Conservation (phyloP, 2,113 vertebrate genomes). For the Spea bombifrons region DNA sequence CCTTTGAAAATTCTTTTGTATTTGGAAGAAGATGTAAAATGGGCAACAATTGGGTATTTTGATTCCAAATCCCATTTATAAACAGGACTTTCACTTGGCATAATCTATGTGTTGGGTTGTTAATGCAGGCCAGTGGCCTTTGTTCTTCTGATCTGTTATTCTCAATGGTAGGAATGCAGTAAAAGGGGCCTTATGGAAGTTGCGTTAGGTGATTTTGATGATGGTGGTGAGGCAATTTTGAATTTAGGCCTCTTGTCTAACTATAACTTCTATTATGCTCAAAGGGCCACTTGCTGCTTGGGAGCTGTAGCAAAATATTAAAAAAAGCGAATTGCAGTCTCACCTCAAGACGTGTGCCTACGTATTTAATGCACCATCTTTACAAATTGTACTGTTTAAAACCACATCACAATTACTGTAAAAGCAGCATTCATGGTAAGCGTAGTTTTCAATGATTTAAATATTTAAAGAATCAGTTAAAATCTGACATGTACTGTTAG, state of each 20-base stretch:
- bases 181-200: neutral
- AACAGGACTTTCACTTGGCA: slow-evolving; percentile 20
- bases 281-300: neutral
- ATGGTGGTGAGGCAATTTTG: neutral
- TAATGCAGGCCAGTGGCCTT: slow-evolving; percentile 26
- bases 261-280: neutral
- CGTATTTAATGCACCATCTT: too few species aligned
- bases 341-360: too few species aligned
- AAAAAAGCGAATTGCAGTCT: too few species aligned
- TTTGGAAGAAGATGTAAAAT: slow-evolving; percentile 20
- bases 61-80: slow-evolving; percentile 24
- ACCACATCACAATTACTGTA: too few species aligned
- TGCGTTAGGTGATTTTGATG: neutral
- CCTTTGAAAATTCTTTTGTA: slow-evolving; percentile 29
- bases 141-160: slow-evolving; percentile 17
- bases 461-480: too few species aligned
- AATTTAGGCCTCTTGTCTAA: neutral
- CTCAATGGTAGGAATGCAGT: neutral
- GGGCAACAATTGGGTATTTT: slow-evolving; percentile 39
- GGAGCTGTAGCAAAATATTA: too few species aligned
- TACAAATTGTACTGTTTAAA: too few species aligned
- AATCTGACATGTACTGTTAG: too few species aligned
- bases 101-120: slow-evolving; percentile 18
- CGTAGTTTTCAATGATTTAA: too few species aligned
- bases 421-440: too few species aligned